Conservation (phyloP, 2,797 vertebrate genomes). For the Acrossocheilus wenchowensis region DNA sequence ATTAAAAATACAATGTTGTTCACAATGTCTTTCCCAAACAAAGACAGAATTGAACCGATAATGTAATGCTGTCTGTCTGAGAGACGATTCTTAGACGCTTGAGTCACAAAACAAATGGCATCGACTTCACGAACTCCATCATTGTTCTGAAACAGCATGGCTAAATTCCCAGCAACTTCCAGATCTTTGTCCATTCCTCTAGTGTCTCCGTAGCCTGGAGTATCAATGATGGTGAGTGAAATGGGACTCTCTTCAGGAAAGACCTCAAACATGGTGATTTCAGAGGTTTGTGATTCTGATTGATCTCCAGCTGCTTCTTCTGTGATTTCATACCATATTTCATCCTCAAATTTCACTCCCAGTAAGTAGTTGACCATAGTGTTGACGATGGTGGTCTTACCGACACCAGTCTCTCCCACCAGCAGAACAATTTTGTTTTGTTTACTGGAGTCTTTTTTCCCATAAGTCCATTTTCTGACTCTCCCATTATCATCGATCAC, state of each 20-base stretch:
- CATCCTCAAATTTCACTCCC: background rate
- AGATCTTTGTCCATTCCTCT: background rate
- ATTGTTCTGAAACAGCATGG: background rate
- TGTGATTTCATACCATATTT: background rate
- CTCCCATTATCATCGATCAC: background rate
- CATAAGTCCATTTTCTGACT: conserved; percentile 5
- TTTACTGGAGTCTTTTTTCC: background rate
- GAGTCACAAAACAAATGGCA: background rate
- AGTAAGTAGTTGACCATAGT: background rate
- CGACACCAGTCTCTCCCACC: background rate
- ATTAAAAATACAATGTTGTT: background rate
- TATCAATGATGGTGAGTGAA: background rate
- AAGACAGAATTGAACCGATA: background rate
- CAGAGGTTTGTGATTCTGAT: background rate
- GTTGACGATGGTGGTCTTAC: background rate
- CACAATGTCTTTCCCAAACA: background rate
- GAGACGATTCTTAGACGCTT: background rate
- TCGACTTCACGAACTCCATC: background rate
- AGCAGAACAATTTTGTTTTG: background rate
- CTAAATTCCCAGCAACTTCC: conserved; percentile 8
- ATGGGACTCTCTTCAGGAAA: background rate
- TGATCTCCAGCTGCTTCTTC: background rate
- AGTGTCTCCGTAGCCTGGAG: conserved; percentile 1
- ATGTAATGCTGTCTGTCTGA: background rate
- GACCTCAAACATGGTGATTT: background rate